Evolutionary conservation across 23 tunicate genomes (phyloP), one percentile per base, ranked within the genome.

Genomic region (Clavelina lepadiformis): DNA sequence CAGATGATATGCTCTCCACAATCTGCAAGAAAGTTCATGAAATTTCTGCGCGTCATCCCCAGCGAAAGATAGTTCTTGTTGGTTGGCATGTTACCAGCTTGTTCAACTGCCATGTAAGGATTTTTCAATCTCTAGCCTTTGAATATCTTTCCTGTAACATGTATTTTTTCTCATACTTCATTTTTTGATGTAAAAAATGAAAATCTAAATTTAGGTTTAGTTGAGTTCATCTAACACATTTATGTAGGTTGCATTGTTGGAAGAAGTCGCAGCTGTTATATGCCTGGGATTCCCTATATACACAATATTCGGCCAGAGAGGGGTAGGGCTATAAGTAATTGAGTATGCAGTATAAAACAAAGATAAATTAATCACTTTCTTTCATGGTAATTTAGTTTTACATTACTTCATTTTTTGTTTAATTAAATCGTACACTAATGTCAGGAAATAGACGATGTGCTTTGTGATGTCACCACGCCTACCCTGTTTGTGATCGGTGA

Each of bases 11-110:
- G 31, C 47, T 68, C 3, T 28, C 34, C 29, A 78, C 72, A 30
- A 31, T 78, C 22, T 68, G 84, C 51, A 46, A 38, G 25, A 55
- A 72, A 70, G 71, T 86, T 1, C 64, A 62, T 2, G 79, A 64
- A 1, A 45, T 77, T 15, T 27, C 49, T 27, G 32, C 60, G 1
- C 61, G 68, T 21, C 60, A 86, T 58, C 74, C 80, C 5, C 46
- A 56, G 45, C 65, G 84, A 44, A 74, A 83, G 49, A 55, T 86
- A 32, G 84, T 86, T n/a, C 69, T 86, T 46, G 41, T 78, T 25
- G 95, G 95, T 8, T 86, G 95, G 95, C 85, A 86, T 56, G 59
- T 80, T 25, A 60, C 95, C 30, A 86, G 85, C 38, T 31, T 86
- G 21, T 0, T 86, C 11, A 77, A 55, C 56, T 72, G 85, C 35